phyloP scores from a whole-genome alignment of 1,140 invertebrate species.

The Glomeris maerens region DNA sequence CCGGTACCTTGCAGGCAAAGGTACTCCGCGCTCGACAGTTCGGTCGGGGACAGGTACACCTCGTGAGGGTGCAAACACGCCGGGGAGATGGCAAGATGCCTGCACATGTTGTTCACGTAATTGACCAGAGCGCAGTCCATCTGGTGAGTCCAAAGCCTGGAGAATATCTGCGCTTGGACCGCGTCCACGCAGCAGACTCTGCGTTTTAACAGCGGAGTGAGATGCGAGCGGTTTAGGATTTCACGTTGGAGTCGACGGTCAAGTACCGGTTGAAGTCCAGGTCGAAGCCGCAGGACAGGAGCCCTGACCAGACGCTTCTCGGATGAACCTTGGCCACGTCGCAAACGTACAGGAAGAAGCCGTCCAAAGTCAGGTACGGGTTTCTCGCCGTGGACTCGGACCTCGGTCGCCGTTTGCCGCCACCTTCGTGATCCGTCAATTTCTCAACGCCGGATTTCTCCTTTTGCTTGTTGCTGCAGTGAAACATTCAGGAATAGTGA shows the following conservation, averaged over 20 bases:
- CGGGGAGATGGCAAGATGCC: conserved; percentile 25
- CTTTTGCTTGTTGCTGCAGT: too few species aligned
- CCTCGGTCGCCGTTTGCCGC: neutral
- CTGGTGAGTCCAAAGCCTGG: conserved; percentile 26
- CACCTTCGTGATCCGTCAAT: too few species aligned
- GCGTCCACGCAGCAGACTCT: conserved; percentile 28
- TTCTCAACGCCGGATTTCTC: too few species aligned
- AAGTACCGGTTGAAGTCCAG: conserved; percentile 28
- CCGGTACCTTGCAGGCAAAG: conserved; percentile 27
- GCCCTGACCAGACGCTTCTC: conserved; percentile 25
- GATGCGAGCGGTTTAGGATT: too few species aligned
- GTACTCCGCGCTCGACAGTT: conserved; percentile 23
- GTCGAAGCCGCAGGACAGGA: conserved; percentile 29
- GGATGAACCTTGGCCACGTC: conserved; percentile 26
- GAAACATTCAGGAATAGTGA: too few species aligned
- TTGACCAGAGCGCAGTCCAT: conserved; percentile 28
- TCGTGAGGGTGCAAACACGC: conserved; percentile 30
- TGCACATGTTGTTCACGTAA: conserved; percentile 25
- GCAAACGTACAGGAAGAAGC: conserved; percentile 27
- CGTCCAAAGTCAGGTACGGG: conserved; percentile 25
- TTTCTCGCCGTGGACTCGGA: too few species aligned
- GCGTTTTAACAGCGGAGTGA: too few species aligned
- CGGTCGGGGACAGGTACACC: conserved; percentile 23
- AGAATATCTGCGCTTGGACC: conserved; percentile 26
- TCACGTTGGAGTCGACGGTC: too few species aligned